Evolutionary conservation across 2,888 invertebrate genomes (phyloP).

Genomic region (Spodoptera exigua): DNA sequence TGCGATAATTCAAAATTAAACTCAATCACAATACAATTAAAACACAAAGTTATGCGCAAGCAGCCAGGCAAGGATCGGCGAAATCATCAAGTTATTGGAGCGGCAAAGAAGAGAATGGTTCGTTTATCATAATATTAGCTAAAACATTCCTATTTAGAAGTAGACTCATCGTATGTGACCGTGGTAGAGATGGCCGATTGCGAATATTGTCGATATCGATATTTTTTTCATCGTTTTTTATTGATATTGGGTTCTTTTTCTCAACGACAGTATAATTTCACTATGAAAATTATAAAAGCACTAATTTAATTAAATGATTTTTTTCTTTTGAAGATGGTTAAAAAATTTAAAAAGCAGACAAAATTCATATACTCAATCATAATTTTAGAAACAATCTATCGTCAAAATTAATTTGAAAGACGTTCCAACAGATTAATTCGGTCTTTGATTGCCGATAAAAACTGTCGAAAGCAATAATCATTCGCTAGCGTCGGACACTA

Average conservation of each 20-base stretch:
- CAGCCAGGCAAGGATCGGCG: slow-evolving; percentile 86
- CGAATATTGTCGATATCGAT: slow-evolving; percentile 15
- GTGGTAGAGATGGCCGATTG: slow-evolving; percentile 46
- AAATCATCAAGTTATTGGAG: slow-evolving; percentile 86
- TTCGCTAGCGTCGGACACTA: too few relatives aligned
- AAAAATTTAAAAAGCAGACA: too few relatives aligned
- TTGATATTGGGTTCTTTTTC: not conserved
- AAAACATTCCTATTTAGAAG: slow-evolving; percentile 64
- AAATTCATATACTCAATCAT: too few relatives aligned
- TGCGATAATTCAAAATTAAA: slow-evolving; percentile 41
- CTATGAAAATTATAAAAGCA: too few relatives aligned
- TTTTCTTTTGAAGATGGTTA: too few relatives aligned
- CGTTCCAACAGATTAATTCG: too few relatives aligned
- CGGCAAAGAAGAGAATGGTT: slow-evolving; percentile 87
- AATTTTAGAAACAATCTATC: too few relatives aligned
- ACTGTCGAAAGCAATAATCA: too few relatives aligned
- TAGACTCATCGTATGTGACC: slow-evolving; percentile 75
- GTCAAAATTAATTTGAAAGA: too few relatives aligned
- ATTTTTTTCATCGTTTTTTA: not conserved
- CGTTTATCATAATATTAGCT: slow-evolving; percentile 70
- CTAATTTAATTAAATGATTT: too few relatives aligned
- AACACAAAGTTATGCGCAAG: slow-evolving; percentile 84
- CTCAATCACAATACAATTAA: slow-evolving; percentile 64
- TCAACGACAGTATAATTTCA: too few relatives aligned
- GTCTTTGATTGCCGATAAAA: too few relatives aligned